Evolutionary conservation across 1,140 invertebrate genomes (phyloP).

Genomic region (Andrena cerasifolii): DNA sequence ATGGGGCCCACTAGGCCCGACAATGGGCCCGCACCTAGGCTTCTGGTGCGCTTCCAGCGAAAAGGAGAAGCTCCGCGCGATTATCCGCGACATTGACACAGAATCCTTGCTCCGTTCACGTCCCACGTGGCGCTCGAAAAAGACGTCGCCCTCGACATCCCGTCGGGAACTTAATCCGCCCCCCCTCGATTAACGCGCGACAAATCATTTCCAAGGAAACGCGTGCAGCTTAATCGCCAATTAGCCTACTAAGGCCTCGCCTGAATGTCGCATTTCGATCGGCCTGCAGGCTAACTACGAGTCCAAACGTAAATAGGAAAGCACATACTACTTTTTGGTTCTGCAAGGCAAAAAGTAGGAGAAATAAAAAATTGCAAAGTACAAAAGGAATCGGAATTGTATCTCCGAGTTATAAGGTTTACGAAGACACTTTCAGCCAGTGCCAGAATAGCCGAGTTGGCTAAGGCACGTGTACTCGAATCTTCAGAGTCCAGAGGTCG

Average conservation of each 20-base stretch:
- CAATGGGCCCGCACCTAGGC: too few species aligned
- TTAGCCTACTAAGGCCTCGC: slow-evolving; percentile 46
- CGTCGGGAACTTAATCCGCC: slow-evolving; percentile 31
- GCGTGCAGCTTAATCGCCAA: slow-evolving; percentile 31
- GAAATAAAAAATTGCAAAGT: too few species aligned
- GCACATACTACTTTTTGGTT: too few species aligned
- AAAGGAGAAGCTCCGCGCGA: background rate
- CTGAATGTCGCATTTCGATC: slow-evolving; percentile 23
- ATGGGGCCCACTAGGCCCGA: too few species aligned
- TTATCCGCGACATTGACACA: slow-evolving; percentile 51
- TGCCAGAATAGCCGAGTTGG: background rate
- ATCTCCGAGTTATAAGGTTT: too few species aligned
- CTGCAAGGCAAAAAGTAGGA: too few species aligned
- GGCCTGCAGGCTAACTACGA: too few species aligned
- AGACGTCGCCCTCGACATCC: slow-evolving; percentile 1
- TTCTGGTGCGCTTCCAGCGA: too few species aligned
- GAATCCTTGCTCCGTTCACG: slow-evolving; percentile 4
- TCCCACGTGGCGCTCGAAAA: slow-evolving; percentile 4
- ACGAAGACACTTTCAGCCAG: background rate
- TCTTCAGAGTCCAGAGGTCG: background rate
- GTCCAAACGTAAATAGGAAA: too few species aligned
- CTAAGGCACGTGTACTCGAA: background rate
- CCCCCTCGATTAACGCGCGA: slow-evolving; percentile 7
- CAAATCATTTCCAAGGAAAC: slow-evolving; percentile 62
- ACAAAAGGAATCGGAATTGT: too few species aligned